Evolutionary conservation across 1,140 invertebrate genomes (phyloP).

Genomic region (Camponotus pennsylvanicus): DNA sequence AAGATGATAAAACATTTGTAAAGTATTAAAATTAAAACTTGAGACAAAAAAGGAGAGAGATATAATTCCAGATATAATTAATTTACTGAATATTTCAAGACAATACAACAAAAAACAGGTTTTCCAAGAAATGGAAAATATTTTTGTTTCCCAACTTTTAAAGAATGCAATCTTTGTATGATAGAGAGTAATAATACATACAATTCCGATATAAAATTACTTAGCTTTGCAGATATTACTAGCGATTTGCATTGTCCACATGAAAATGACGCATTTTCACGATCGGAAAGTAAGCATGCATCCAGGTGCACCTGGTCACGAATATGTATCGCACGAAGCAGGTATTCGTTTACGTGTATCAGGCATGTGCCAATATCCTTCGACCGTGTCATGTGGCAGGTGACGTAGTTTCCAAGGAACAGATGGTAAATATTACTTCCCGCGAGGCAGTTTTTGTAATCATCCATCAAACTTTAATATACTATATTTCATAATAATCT

Average conservation of each 20-base stretch:
- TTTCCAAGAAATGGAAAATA: background rate
- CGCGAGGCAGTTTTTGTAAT: slow-evolving; percentile 33
- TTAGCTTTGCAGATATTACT: slow-evolving; percentile 59
- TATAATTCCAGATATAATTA: background rate
- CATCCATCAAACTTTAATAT: slow-evolving; percentile 51
- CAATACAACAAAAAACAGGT: background rate
- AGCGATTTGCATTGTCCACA: slow-evolving; percentile 54
- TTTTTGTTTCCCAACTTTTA: background rate
- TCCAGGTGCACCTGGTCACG: slow-evolving; percentile 29
- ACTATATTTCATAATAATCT: slow-evolving; percentile 42
- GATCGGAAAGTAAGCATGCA: background rate
- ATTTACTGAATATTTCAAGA: background rate
- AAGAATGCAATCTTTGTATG: background rate
- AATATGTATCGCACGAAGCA: slow-evolving; percentile 43
- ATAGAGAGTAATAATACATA: background rate
- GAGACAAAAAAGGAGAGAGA: too few relatives aligned
- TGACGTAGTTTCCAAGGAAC: slow-evolving; percentile 50
- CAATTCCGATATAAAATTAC: slow-evolving; percentile 8
- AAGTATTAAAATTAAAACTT: too few relatives aligned
- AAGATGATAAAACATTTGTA: too few relatives aligned
- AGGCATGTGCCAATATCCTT: slow-evolving; percentile 60
- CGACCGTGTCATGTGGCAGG: slow-evolving; percentile 25
- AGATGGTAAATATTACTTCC: slow-evolving; percentile 50
- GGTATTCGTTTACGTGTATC: slow-evolving; percentile 36
- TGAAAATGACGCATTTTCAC: slow-evolving; percentile 44